Evolutionary conservation across 1,140 invertebrate genomes (phyloP), one percentile per base, ranked within the genome.

Genomic region (Dreissena rostriformis): DNA sequence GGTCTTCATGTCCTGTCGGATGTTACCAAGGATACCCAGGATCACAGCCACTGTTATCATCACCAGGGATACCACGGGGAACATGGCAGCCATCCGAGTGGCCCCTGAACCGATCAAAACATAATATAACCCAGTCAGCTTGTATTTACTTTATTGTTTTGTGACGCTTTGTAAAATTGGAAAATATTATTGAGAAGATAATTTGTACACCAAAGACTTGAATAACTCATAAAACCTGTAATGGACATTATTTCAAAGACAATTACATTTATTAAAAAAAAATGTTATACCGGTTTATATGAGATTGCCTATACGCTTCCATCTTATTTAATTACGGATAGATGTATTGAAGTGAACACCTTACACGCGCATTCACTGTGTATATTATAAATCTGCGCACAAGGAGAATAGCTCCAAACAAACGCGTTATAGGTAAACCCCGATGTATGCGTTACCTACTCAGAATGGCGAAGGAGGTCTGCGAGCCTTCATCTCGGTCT

Each of bases 21-120:
- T 86, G 78, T 87, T 90, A 15, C 91, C 91, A n/a, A 90, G 67
- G 10, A 89, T 88, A 14, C 84, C 88, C 22, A 91, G 81, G 22
- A 88, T 86, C 28, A 89, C 85, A 19, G 82, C 91, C 8, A 89
- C 55, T 12, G 90, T 82, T 49, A 89, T 81, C 55, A 91, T 70
- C 39, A 92, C 75, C 15, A 92, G 82, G 57, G 88, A 83, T 2
- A 86, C 84, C 17, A 90, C 89, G 10, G 88, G 87, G 0, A 90
- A 82, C 26, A 90, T 89, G 10, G 91, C 87, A n/a, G 90, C 86
- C 29, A 85, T 77, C 63, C 90, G 70, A 15, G 90, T 90, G 5
- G 88, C 85, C 15, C 86, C 91, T 92, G 83, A 39, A 85, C 77
- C 19, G 61, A n/a, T 63, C 19, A 63, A 26, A n/a, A 63, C 19